These are phyloP conservation scores for Corythornis vintsioides DNA, from an alignment of 2,113 vertebrate species.

Conservation along the genomic window DNA sequence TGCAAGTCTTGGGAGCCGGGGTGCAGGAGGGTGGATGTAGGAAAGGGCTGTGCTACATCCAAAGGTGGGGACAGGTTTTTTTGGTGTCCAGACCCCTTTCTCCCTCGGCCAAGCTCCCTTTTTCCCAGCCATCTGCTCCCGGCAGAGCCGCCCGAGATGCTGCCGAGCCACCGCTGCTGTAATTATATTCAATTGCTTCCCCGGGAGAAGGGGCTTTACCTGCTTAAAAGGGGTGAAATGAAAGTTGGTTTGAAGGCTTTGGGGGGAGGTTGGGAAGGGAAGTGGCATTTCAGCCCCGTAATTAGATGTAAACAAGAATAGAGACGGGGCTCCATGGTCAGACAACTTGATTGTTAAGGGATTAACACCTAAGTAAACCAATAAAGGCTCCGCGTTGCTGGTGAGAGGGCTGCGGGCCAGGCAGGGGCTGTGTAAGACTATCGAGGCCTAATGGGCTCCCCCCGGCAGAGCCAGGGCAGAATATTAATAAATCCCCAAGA, in stretches of 20 bases:
- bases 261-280: constrained; percentile 28
- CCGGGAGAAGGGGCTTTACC: constrained; percentile 55
- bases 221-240: constrained; percentile 41
- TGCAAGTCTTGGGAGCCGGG: not conserved
- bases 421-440: not conserved
- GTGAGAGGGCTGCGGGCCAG: constrained; percentile 54
- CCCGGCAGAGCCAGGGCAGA: not conserved
- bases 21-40: not conserved
- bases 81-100: not conserved
- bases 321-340: constrained; percentile 62
- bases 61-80: not conserved
- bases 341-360: constrained; percentile 74
- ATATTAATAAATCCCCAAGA: not conserved
- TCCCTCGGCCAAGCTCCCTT: not conserved
- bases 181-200: constrained; percentile 21
- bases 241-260: constrained; percentile 35
- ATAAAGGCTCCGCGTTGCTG: constrained; percentile 60
- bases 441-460: not conserved
- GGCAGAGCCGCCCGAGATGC: not conserved
- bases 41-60: not conserved
- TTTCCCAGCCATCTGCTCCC: not conserved
- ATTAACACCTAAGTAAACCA: constrained; percentile 82
- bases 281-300: constrained; percentile 75
- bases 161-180: constrained; percentile 6
- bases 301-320: constrained; percentile 84